Percentiles rank a stretch among this genome's conserved stretches.
Evolutionary conservation across 1,140 invertebrate genomes (phyloP).

Genomic region (Drosophila melanogaster): DNA sequence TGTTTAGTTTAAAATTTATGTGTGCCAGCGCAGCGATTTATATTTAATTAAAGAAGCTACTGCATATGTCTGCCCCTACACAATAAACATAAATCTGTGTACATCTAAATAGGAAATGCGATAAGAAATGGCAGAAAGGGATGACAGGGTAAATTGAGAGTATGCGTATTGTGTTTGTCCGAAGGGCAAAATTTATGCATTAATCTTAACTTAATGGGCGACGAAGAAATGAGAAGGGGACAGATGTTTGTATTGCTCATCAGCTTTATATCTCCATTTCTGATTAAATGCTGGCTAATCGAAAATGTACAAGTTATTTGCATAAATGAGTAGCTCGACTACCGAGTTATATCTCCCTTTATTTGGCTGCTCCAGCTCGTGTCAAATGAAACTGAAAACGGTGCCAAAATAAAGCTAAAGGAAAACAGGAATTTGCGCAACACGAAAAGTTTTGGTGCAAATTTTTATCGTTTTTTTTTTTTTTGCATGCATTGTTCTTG

Average conservation of each 20-base stretch:
- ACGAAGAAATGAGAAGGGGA: constrained; percentile 7
- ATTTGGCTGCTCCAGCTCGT: background rate
- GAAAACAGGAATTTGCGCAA: constrained; percentile 24
- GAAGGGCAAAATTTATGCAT: constrained; percentile 73
- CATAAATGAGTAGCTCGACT: constrained; percentile 51
- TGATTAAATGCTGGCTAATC: constrained; percentile 65
- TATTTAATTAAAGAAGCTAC: constrained; percentile 75
- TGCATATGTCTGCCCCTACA: constrained; percentile 18
- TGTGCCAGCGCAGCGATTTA: constrained; percentile 66
- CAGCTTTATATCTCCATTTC: constrained; percentile 39
- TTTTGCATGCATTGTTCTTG: constrained; percentile 34
- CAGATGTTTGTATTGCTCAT: constrained; percentile 21
- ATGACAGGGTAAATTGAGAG: constrained; percentile 14
- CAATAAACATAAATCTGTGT: constrained; percentile 3
- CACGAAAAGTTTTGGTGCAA: constrained; percentile 26
- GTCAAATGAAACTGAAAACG: constrained; percentile 38
- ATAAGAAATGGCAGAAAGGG: constrained; percentile 62
- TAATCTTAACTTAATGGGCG: constrained; percentile 62
- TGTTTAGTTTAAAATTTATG: constrained; percentile 68
- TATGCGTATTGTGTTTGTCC: constrained; percentile 30
- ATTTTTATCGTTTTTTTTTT: constrained; percentile 26
- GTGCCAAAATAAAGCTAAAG: constrained; percentile 8
- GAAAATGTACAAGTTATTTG: constrained; percentile 73
- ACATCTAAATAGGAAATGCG: constrained; percentile 73
- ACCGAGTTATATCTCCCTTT: constrained; percentile 1